Base-by-base conservation (phyloP, 2,888 invertebrate species). In the Thymelicus lineola region DNA sequence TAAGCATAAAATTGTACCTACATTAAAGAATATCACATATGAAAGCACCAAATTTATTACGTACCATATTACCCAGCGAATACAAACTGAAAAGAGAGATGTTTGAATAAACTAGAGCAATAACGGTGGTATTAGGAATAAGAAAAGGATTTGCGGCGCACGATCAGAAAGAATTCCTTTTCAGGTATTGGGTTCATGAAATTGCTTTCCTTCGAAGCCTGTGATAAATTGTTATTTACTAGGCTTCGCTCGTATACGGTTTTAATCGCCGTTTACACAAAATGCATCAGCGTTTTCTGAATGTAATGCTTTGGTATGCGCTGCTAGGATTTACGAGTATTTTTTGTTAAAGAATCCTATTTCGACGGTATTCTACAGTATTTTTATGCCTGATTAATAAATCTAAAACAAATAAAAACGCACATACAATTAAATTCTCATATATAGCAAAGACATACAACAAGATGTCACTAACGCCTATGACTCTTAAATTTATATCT, bases 151-250 rank as follows among this genome's bases (percentile, higher is more conserved):
- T 70, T 70, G 57, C 45, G 65, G 58, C 38, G 58, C 15, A 38
- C 64, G 69, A 70, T 67, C 64, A 57, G 67, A 48, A 70, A 61
- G 65, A 72, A 72, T 67, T 72, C 64, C 70, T 62, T 20, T 65
- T 70, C 67, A 70, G 67, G 70, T 70, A 70, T 70, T 67, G 70
- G 66, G 60, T 66, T 66, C 69, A 70, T 67, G 60, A 74, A 72
- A 74, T 71, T 72, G 69, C 72, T 72, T 65, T 74, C 69, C 69
- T 70, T 64, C 71, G 64, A 63, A 68, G 61, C 66, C 69, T 59
- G 63, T 69, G 67, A 74, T 74, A 74, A 74, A 72, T 71, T 70
- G 64, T 66, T 68, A 69, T 72, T 72, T 71, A 70, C 72, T 70
- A 64, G 59, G 71, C 71, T 72, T 61, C 70, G 63, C 68, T 69